phyloP scores from a whole-genome alignment of 2,888 invertebrate species.

The Protophormia terraenovae region DNA sequence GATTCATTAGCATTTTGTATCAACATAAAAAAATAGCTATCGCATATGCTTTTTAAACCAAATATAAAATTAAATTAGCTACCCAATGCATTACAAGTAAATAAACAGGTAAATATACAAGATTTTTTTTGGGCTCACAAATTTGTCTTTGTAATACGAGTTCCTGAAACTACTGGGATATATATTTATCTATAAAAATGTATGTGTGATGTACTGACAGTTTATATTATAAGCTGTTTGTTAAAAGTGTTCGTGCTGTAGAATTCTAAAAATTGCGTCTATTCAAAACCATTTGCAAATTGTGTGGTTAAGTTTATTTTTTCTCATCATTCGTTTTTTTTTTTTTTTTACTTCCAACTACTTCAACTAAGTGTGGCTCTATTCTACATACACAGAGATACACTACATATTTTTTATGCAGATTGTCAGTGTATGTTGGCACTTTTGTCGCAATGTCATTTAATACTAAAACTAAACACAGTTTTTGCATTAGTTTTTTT shows the following conservation, averaged over 20 bases:
- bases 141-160: too few species aligned
- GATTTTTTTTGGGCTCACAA: too few species aligned
- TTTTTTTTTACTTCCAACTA: conserved; percentile 4
- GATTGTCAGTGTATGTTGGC: conserved; percentile 17
- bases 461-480: conserved; percentile 57
- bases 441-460: conserved; percentile 57
- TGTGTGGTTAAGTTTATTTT: conserved; percentile 60
- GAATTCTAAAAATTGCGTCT: conserved; percentile 63
- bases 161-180: too few species aligned
- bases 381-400: neutral
- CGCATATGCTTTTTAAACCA: too few species aligned
- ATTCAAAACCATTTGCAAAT: conserved; percentile 67
- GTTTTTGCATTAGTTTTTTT: conserved; percentile 60
- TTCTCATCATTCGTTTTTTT: neutral
- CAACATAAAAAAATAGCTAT: too few species aligned
- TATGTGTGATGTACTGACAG: conserved; percentile 39
- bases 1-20: too few species aligned
- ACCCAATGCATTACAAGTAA: too few species aligned
- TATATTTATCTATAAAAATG: neutral
- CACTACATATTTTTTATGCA: neutral
- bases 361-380: conserved; percentile 49
- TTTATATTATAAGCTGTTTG: conserved; percentile 60
- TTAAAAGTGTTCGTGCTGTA: conserved; percentile 37
- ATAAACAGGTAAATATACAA: too few species aligned
- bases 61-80: too few species aligned